Evolutionary conservation across 2,113 vertebrate genomes (phyloP).

Genomic region (Hemiscyllium ocellatum): DNA sequence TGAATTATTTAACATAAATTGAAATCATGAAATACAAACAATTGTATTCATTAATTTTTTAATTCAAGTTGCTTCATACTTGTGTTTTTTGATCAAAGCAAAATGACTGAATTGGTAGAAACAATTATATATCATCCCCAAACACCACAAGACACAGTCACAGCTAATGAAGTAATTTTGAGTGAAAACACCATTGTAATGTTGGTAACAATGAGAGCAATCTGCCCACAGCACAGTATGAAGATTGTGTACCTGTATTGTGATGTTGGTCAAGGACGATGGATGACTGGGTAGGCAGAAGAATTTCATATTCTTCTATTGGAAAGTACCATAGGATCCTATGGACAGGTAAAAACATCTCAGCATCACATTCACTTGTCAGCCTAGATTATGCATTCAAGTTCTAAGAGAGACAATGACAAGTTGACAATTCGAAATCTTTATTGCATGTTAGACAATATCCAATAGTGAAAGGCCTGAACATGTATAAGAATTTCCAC

Average conservation of each 20-base stretch:
- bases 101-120: not conserved
- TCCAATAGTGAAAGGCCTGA: too few species aligned
- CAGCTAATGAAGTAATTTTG: not conserved
- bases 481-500: too few species aligned
- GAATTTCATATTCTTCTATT: not conserved
- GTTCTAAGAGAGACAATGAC: too few species aligned
- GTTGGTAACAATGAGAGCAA: not conserved
- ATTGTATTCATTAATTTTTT: not conserved
- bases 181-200: not conserved
- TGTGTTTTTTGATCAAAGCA: not conserved
- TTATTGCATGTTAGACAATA: too few species aligned
- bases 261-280: not conserved
- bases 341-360: not conserved
- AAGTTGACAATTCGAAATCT: too few species aligned
- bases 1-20: not conserved
- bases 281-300: not conserved
- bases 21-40: not conserved
- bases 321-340: too few species aligned
- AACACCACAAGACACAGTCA: not conserved
- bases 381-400: too few species aligned
- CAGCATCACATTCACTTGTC: too few species aligned
- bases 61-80: not conserved
- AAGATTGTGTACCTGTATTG: not conserved
- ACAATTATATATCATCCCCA: not conserved
- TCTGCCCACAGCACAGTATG: not conserved